Conservation (phyloP, 2,888 invertebrate genomes). For the Hirtodrosophila cameraria region DNA sequence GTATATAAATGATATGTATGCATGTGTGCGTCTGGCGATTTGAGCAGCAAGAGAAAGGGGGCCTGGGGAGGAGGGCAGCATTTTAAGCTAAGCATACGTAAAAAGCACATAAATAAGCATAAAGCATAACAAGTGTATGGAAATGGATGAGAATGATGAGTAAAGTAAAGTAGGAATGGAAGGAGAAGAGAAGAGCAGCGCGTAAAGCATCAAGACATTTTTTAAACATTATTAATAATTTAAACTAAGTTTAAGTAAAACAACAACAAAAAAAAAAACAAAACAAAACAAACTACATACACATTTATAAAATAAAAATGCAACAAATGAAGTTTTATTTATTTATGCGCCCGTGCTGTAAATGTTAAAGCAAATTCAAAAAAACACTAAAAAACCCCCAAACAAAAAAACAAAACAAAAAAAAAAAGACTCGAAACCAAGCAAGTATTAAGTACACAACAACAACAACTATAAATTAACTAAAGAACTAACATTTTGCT, state of each 20-base stretch:
- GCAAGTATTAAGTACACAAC: conserved; percentile 83
- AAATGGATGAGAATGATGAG: conserved; percentile 34
- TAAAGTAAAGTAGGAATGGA: conserved; percentile 24
- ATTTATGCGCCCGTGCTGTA: conserved; percentile 70
- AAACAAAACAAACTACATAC: conserved; percentile 30
- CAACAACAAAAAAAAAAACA: conserved; percentile 32
- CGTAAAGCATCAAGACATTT: conserved; percentile 69
- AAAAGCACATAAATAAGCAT: conserved; percentile 50
- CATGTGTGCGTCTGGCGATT: conserved; percentile 42
- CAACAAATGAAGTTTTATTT: conserved; percentile 57
- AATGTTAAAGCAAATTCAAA: conserved; percentile 68
- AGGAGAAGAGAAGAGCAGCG: conserved; percentile 48
- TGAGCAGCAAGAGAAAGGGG: conserved; percentile 26
- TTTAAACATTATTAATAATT: conserved; percentile 73
- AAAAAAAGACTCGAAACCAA: conserved; percentile 84
- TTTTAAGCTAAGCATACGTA: conserved; percentile 58
- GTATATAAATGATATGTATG: conserved; percentile 41
- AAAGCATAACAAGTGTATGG: conserved; percentile 30
- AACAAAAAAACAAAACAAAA: conserved; percentile 41
- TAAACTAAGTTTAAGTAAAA: conserved; percentile 70
- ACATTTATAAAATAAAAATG: conserved; percentile 46
- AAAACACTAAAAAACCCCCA: conserved; percentile 72
- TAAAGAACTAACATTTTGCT: conserved; percentile 59
- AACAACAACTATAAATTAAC: conserved; percentile 58
- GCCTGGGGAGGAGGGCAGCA: conserved; percentile 15